Base-by-base conservation (phyloP, 2,797 vertebrate genomes). In the Sebastes matsubarae region DNA sequence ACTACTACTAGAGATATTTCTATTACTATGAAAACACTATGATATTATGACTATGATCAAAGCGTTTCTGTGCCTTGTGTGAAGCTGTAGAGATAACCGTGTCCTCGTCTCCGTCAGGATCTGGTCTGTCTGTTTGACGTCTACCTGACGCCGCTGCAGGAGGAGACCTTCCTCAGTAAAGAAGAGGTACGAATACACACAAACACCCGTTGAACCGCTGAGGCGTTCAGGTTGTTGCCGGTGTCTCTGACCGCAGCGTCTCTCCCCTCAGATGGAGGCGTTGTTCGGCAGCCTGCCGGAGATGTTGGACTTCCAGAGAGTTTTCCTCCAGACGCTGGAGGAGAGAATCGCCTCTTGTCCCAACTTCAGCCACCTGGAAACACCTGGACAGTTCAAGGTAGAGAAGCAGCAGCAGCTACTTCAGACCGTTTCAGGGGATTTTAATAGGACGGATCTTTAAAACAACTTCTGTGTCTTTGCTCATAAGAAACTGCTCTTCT, bases 301-400 rank as follows among this genome's bases (percentile, higher is more conserved):
- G 93, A 98, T 99, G 98, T 88, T 99, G 83, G 96, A 98, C 85
- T 99, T 99, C 89, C 98, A 99, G 90, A 97, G 96, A 82, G 97
- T 98, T 54, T 99, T 99, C 80, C 93, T 99, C 65, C 97, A 99
- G 86, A 99, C 97, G 0, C 92, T 99, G 84, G 97, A 99, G 88
- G 97, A 98, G 54, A 96, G 96, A 54, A 96, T 98, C 90, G 94
- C 96, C 2, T 96, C 95, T 5, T 96, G 96, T 59, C 96, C 97
- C 0, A 94, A 98, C 92, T 95, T 98, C 76, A 95, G 91, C 84
- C 85, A 82, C 30, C 93, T 98, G 83, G 97, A 98, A 87, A 97
- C 96, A 0, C 97, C 97, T 0, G 96, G 96, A 3, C 97, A 98
- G 90, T 97, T 99, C 77, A 95, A 97, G 94, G 98, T 98, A 82